phyloP scores from a whole-genome alignment of 2,113 vertebrate genomes.

The Scopus umbretta region DNA sequence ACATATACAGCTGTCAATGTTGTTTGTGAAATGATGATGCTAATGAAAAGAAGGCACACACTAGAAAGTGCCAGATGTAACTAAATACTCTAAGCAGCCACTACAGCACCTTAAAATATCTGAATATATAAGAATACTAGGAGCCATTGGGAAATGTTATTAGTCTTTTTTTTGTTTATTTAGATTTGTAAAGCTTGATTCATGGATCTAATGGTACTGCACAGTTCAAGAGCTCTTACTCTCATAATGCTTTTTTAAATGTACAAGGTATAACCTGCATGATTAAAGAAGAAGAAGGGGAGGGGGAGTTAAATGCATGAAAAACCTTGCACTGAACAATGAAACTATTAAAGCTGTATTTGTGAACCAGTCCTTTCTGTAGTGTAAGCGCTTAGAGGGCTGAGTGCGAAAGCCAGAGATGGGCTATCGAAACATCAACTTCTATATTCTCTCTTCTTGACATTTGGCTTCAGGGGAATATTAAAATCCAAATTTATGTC shows the following conservation, averaged over 20 bases:
- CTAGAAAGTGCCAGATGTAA: neutral
- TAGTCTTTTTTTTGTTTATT: neutral
- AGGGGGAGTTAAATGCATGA: no score
- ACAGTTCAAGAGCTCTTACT: neutral
- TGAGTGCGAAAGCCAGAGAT: neutral
- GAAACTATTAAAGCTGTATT: neutral
- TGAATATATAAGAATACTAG: neutral
- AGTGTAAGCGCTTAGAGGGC: neutral
- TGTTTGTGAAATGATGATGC: neutral
- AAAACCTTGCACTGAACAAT: accelerated
- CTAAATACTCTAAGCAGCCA: no score
- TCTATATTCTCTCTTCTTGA: neutral
- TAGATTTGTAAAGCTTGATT: neutral
- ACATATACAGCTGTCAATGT: accelerated
- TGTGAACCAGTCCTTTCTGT: neutral
- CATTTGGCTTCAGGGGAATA: accelerated
- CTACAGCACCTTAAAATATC: neutral
- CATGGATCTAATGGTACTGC: neutral
- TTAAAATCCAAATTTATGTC: neutral
- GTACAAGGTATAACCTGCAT: accelerated
- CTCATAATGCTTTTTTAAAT: neutral
- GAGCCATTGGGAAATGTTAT: neutral
- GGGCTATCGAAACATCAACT: neutral
- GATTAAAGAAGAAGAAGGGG: no score
- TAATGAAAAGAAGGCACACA: neutral